These are phyloP conservation scores for Cartodere bifasciata DNA, from an alignment of 2,888 invertebrate species.

Conservation along the genomic window DNA sequence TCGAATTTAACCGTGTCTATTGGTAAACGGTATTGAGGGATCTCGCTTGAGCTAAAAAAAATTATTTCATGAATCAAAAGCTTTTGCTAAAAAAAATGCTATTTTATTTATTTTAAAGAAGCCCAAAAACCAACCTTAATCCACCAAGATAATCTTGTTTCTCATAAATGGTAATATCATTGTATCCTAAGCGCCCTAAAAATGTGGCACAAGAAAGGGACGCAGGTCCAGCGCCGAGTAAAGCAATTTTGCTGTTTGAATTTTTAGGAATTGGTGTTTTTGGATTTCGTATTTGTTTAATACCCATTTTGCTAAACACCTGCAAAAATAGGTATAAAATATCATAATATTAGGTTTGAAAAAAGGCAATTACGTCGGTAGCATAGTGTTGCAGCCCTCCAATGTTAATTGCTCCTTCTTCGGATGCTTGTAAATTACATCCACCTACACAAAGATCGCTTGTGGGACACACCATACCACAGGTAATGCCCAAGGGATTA, in stretches of 20 bases:
- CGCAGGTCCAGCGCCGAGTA: slow-evolving; percentile 93
- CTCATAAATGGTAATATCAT: slow-evolving; percentile 84
- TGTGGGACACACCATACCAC: slow-evolving; percentile 98
- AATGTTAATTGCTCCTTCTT: slow-evolving; percentile 97
- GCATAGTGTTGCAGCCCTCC: slow-evolving; percentile 97
- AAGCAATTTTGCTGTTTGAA: slow-evolving; percentile 59
- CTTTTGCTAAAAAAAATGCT: no score
- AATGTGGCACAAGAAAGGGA: slow-evolving; percentile 95
- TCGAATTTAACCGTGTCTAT: slow-evolving; percentile 88
- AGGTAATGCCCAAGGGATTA: slow-evolving; percentile 89
- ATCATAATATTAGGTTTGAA: no score
- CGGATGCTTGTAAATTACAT: slow-evolving; percentile 89
- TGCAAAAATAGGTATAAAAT: slow-evolving; percentile 27
- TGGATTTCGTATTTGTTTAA: slow-evolving; percentile 76
- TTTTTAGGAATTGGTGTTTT: slow-evolving; percentile 44
- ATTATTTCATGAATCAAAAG: slow-evolving; percentile 3
- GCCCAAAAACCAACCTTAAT: no score
- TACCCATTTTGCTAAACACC: slow-evolving; percentile 88
- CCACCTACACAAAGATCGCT: slow-evolving; percentile 97
- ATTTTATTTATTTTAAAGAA: no score
- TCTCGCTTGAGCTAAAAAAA: slow-evolving; percentile 73
- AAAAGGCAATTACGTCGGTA: slow-evolving; percentile 56
- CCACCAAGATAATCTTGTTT: slow-evolving; percentile 80
- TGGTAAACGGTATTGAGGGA: slow-evolving; percentile 94
- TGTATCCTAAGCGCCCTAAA: slow-evolving; percentile 85